A percentile compares a stretch with the other conserved stretches of the same genome.
Evolutionary conservation across 2,797 vertebrate genomes (phyloP).

Genomic region (Xenopus petersii): DNA sequence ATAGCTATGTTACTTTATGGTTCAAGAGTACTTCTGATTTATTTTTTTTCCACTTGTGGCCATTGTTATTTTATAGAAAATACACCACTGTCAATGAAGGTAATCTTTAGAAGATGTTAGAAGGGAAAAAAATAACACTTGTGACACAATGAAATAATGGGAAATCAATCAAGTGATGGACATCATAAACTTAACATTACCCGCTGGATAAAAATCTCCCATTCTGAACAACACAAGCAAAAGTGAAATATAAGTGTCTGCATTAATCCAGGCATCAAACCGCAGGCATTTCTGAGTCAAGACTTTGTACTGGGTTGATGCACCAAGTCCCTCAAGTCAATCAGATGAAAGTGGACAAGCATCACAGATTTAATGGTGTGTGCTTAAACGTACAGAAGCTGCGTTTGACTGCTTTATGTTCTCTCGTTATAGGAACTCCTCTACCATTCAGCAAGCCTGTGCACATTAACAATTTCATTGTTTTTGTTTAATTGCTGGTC

Average conservation of each 20-base stretch:
- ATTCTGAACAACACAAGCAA: neutral
- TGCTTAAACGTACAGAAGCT: constrained; percentile 5
- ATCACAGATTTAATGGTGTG: no score
- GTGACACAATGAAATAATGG: neutral
- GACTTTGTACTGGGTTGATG: neutral
- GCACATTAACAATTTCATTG: constrained; percentile 26
- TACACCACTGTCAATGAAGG: no score
- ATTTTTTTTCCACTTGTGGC: no score
- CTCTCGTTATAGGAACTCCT: constrained; percentile 2
- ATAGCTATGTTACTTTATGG: no score
- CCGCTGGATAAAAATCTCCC: neutral
- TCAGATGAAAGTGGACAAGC: constrained; percentile 21
- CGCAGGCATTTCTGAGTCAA: neutral
- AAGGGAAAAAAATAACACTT: neutral
- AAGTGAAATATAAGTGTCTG: neutral
- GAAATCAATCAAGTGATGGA: neutral
- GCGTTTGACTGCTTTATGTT: constrained; percentile 9
- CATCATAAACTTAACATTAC: neutral
- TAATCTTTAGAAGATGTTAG: no score
- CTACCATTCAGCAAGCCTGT: constrained; percentile 23
- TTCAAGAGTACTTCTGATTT: no score
- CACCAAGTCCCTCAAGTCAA: constrained; percentile 13
- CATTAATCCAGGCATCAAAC: neutral
- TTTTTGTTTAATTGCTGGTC: constrained; percentile 44
- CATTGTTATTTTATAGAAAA: no score